phyloP scores from a whole-genome alignment of 1,140 invertebrate species.

The Batillaria attramentaria region DNA sequence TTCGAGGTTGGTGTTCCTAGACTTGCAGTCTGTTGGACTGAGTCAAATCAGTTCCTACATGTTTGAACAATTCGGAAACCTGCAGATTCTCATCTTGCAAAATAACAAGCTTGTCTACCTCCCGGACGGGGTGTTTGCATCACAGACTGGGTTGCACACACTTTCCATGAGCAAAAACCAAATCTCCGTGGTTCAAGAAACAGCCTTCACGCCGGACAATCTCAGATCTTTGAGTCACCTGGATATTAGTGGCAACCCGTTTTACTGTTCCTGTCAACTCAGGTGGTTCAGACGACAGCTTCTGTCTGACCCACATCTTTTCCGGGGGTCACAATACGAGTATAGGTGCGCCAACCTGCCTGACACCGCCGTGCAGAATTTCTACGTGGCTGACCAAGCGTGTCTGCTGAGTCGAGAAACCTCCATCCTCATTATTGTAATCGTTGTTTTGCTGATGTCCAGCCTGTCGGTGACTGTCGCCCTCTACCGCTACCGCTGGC shows the following conservation, averaged over 20 bases:
- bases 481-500: background rate
- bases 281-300: conserved; percentile 27
- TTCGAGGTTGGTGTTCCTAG: background rate
- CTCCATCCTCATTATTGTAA: conserved; percentile 9
- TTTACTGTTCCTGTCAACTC: conserved; percentile 21
- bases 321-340: background rate
- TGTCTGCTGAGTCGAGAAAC: conserved; percentile 15
- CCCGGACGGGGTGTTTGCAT: conserved; percentile 8
- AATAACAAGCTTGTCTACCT: background rate
- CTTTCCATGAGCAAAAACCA: background rate
- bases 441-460: background rate
- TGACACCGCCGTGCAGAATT: background rate
- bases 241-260: conserved; percentile 21
- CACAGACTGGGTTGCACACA: background rate
- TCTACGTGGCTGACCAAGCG: background rate
- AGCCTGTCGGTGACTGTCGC: background rate
- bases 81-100: background rate
- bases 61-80: background rate
- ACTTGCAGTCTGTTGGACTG: background rate
- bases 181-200: background rate
- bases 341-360: conserved; percentile 14
- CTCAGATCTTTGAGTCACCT: background rate
- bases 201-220: background rate
- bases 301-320: conserved; percentile 3
- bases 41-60: background rate